Percentiles rank a stretch among this genome's conserved stretches.
These are phyloP conservation scores for Chalcosyrphus nemorum DNA, from an alignment of 2,888 invertebrate species.

Conservation along the genomic window DNA sequence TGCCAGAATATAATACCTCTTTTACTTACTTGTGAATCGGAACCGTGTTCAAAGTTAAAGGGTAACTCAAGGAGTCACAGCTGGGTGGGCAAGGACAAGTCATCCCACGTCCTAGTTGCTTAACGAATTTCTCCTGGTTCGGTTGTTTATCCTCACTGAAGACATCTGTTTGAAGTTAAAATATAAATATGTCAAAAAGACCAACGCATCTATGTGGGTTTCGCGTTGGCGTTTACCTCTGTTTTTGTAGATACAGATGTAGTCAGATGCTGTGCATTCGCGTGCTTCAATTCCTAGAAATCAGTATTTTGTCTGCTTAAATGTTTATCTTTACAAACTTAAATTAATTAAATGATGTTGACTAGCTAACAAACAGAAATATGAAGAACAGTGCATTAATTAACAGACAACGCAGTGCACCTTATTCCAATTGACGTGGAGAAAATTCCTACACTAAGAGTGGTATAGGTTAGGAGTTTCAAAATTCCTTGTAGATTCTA, in stretches of 20 bases:
- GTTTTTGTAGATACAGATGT: conserved; percentile 76
- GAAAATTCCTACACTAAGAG: not conserved
- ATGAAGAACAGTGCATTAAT: not conserved
- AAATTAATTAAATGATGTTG: not conserved
- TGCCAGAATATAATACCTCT: not conserved
- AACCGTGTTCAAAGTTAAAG: conserved; percentile 74
- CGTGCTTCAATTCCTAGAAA: conserved; percentile 59
- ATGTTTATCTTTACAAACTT: not conserved
- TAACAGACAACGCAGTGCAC: not conserved
- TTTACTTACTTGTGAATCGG: conserved; percentile 59
- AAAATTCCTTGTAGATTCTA: not conserved
- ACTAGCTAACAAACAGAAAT: not conserved
- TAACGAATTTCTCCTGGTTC: conserved; percentile 75
- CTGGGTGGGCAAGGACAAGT: conserved; percentile 77
- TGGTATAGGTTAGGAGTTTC: not conserved
- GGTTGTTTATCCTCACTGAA: conserved; percentile 74
- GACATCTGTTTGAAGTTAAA: conserved; percentile 71
- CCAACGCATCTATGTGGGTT: too few species aligned
- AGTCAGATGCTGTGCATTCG: conserved; percentile 76
- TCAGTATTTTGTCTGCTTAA: not conserved
- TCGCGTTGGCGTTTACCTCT: conserved; percentile 74
- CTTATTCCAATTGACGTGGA: not conserved
- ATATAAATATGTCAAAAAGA: too few species aligned
- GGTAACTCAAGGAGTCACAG: conserved; percentile 76
- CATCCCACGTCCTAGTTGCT: conserved; percentile 75